Percentiles rank a stretch among this genome's conserved stretches.
phyloP scores from a whole-genome alignment of 1,140 invertebrate species.

The Macrocentrus cingulum region DNA sequence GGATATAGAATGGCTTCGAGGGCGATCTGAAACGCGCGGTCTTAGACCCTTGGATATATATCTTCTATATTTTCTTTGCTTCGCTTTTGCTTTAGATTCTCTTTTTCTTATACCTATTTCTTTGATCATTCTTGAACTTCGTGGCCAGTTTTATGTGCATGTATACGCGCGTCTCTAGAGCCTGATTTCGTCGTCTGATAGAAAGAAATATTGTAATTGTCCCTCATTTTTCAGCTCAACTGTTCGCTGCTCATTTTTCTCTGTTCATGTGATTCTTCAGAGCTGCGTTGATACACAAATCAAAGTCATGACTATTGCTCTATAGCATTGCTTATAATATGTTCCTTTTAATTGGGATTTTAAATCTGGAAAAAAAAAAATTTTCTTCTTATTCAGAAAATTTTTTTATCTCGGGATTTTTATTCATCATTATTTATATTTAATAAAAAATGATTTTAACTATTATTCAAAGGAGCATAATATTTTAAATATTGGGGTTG shows the following conservation, averaged over 20 bases:
- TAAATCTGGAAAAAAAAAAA: no score
- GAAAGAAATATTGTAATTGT: conserved; percentile 16
- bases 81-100: conserved; percentile 1
- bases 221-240: conserved; percentile 10
- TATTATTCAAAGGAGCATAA: no score
- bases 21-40: no score
- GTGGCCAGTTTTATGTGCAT: conserved; percentile 1
- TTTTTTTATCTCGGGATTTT: no score
- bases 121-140: conserved; percentile 25
- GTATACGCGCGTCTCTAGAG: conserved; percentile 4
- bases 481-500: no score
- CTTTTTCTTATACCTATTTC: conserved; percentile 17
- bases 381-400: no score
- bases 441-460: no score
- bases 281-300: not conserved
- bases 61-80: no score
- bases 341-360: no score
- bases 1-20: conserved; percentile 19
- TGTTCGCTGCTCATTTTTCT: conserved; percentile 2
- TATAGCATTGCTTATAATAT: conserved; percentile 1
- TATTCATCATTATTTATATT: no score
- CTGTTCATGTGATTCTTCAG: not conserved
- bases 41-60: no score
- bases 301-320: not conserved
- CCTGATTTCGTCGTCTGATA: not conserved